These are phyloP conservation scores for Rhynchotus rufescens DNA, from an alignment of 2,797 vertebrate genomes.

Conservation along the genomic window DNA sequence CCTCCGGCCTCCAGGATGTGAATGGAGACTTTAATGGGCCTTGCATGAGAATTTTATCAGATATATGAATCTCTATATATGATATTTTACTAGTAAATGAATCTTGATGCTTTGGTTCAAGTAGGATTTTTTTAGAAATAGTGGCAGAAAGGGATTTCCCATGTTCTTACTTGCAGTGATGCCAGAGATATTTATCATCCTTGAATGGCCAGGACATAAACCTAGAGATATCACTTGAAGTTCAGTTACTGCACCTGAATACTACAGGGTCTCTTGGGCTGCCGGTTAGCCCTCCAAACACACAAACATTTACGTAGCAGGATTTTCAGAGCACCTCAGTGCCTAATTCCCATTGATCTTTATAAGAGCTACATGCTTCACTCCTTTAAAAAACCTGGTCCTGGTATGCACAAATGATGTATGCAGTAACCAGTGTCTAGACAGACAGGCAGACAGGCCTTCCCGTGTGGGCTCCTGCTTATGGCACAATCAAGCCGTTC, in stretches of 20 bases:
- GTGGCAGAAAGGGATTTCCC: background rate
- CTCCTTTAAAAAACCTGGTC: background rate
- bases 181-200: background rate
- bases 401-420: accelerated
- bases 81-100: background rate
- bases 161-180: background rate
- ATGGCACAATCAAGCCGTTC: accelerated
- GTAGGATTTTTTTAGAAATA: background rate
- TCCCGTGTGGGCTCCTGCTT: background rate
- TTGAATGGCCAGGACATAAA: background rate
- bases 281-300: background rate
- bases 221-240: background rate
- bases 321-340: constrained; percentile 20
- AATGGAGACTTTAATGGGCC: background rate
- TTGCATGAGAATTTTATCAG: background rate
- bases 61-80: background rate
- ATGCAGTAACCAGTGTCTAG: background rate
- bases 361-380: background rate
- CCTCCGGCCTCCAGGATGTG: background rate
- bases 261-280: background rate
- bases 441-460: background rate
- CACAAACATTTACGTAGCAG: background rate
- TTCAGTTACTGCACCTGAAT: background rate
- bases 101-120: background rate
- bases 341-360: constrained; percentile 10